Evolutionary conservation across 2,797 vertebrate species (phyloP).

Genomic region (Malacoctenus gilli): DNA sequence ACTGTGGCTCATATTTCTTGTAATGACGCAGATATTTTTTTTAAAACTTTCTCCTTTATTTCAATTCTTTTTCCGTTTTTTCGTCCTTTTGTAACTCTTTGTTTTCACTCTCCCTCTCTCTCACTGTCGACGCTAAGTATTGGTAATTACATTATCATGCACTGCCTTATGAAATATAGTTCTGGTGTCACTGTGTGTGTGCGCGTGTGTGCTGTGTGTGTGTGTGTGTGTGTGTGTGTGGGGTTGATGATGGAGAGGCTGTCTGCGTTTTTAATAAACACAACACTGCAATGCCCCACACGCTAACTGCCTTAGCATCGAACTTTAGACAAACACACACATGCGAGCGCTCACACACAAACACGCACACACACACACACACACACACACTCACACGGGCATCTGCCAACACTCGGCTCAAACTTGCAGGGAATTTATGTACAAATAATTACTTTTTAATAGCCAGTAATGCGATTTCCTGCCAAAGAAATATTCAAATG

Average conservation of each 20-base stretch:
- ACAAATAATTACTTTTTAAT: slow-evolving; percentile 93
- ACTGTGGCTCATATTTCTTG: no score
- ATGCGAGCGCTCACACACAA: slow-evolving; percentile 27
- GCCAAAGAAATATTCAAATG: slow-evolving; percentile 90
- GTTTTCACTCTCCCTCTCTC: slow-evolving; percentile 13
- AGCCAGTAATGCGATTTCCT: slow-evolving; percentile 87
- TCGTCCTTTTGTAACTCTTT: slow-evolving; percentile 1
- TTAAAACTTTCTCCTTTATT: not conserved
- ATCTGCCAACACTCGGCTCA: slow-evolving; percentile 81
- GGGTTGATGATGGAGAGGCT: slow-evolving; percentile 83
- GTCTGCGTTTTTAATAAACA: slow-evolving; percentile 86
- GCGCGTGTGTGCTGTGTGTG: slow-evolving; percentile 34
- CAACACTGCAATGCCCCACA: slow-evolving; percentile 74
- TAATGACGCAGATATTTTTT: no score
- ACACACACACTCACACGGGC: slow-evolving; percentile 47
- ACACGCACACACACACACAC: slow-evolving; percentile 33
- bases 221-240: slow-evolving; percentile 38
- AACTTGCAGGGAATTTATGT: slow-evolving; percentile 87
- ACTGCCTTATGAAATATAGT: slow-evolving; percentile 80
- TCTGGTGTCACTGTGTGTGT: slow-evolving; percentile 64
- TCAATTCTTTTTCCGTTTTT: not conserved
- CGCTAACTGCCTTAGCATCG: slow-evolving; percentile 85
- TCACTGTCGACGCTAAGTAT: slow-evolving; percentile 68
- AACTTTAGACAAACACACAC: slow-evolving; percentile 54
- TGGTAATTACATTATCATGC: slow-evolving; percentile 82